These are phyloP conservation scores for Chelon labrosus DNA, from an alignment of 2,797 vertebrate genomes.

Conservation along the genomic window DNA sequence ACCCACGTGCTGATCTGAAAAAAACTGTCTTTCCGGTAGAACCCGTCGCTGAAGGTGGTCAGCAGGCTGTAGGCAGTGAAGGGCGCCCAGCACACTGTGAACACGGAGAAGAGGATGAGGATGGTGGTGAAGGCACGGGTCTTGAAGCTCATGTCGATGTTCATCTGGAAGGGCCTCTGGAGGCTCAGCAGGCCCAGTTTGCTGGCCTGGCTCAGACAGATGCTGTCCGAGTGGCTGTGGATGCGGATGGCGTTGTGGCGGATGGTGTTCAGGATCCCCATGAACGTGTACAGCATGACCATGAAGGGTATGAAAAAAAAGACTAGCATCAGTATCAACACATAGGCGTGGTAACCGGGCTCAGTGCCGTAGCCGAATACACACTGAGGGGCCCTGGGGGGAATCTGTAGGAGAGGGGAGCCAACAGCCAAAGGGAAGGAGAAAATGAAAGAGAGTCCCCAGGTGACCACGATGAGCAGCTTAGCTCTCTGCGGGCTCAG, in stretches of 20 bases:
- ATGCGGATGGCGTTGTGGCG: constrained; percentile 96
- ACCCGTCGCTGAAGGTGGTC: constrained; percentile 91
- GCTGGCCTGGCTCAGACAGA: constrained; percentile 96
- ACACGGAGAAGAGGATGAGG: constrained; percentile 96
- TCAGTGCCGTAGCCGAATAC: constrained; percentile 92
- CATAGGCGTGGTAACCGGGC: constrained; percentile 91
- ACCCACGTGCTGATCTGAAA: constrained; percentile 98
- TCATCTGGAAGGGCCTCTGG: constrained; percentile 96
- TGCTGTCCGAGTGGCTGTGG: constrained; percentile 94
- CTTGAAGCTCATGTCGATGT: constrained; percentile 99
- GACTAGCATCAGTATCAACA: constrained; percentile 90
- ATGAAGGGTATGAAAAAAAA: constrained; percentile 96
- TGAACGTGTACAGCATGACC: constrained; percentile 95
- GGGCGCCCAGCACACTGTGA: constrained; percentile 95
- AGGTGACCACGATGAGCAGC: constrained; percentile 92
- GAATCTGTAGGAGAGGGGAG: constrained; percentile 90
- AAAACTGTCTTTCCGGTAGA: constrained; percentile 93
- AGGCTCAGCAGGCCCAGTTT: constrained; percentile 96
- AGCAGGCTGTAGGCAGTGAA: constrained; percentile 96
- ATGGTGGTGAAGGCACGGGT: constrained; percentile 99
- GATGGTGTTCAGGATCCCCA: constrained; percentile 96
- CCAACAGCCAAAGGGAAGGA: constrained; percentile 93
- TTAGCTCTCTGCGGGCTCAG: constrained; percentile 95
- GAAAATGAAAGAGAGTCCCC: constrained; percentile 90
- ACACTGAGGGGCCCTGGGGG: constrained; percentile 95